Conservation (phyloP, 2,113 vertebrate genomes). For the Hippopotamus amphibius region DNA sequence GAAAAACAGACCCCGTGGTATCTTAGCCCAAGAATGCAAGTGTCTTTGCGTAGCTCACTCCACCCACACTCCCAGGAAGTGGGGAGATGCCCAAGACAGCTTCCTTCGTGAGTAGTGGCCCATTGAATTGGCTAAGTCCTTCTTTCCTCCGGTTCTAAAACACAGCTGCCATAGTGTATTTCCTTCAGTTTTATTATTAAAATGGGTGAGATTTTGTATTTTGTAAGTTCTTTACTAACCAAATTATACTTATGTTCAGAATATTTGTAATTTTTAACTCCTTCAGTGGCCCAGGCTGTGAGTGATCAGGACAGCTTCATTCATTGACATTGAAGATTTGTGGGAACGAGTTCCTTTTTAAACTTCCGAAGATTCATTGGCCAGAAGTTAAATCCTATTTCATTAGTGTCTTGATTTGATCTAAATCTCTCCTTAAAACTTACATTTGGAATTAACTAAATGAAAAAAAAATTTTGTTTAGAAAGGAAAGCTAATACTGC, state of each 20-base stretch:
- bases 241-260: slow-evolving; percentile 4
- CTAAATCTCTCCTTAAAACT: slow-evolving; percentile 48
- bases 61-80: slow-evolving; percentile 22
- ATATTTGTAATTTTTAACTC: neutral
- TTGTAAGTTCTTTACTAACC: neutral
- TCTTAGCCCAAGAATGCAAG: neutral
- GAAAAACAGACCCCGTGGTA: neutral
- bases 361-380: neutral
- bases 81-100: neutral
- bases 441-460: slow-evolving; percentile 33
- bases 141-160: neutral
- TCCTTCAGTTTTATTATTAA: neutral
- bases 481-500: slow-evolving; percentile 36
- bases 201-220: neutral
- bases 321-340: neutral
- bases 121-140: neutral
- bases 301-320: neutral
- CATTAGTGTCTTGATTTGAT: neutral
- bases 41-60: slow-evolving; percentile 4
- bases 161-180: neutral
- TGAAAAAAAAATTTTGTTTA: neutral
- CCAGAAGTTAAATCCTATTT: neutral
- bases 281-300: neutral
- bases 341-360: neutral
- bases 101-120: neutral